Percentiles rank a stretch among this genome's conserved stretches.
phyloP scores from a whole-genome alignment of 1,140 invertebrate genomes.

The Octopus sinensis region DNA sequence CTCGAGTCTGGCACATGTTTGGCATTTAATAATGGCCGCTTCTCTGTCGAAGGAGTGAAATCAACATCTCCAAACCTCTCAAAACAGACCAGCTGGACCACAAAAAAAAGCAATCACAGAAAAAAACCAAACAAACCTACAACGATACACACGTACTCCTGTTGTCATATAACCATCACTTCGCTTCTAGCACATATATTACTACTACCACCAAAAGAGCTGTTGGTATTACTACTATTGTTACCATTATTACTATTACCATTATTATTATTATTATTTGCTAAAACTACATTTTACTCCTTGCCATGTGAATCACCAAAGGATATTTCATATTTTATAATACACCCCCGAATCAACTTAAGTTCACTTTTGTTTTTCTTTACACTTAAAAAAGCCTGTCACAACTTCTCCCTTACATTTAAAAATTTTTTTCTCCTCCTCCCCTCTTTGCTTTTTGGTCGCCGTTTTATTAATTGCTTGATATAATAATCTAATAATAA shows the following conservation, averaged over 20 bases:
- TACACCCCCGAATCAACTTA: neutral
- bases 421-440: neutral
- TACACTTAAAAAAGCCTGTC: neutral
- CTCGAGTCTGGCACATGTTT: slow-evolving; percentile 21
- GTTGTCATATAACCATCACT: neutral
- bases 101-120: too few species aligned
- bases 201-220: too few species aligned
- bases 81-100: neutral
- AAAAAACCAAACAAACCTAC: too few species aligned
- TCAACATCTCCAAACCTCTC: neutral
- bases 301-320: neutral
- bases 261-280: too few species aligned
- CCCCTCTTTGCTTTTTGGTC: too few species aligned
- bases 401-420: slow-evolving; percentile 20
- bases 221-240: too few species aligned
- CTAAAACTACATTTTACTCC: neutral
- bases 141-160: too few species aligned
- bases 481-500: too few species aligned
- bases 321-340: neutral
- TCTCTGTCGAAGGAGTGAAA: neutral
- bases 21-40: slow-evolving; percentile 7
- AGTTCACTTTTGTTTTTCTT: neutral
- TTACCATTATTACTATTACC: too few species aligned
- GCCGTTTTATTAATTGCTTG: too few species aligned
- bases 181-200: neutral